Evolutionary conservation across 2,113 vertebrate genomes (phyloP), one percentile per base, ranked within the genome.

Genomic region (Tetraodon nigroviridis): DNA sequence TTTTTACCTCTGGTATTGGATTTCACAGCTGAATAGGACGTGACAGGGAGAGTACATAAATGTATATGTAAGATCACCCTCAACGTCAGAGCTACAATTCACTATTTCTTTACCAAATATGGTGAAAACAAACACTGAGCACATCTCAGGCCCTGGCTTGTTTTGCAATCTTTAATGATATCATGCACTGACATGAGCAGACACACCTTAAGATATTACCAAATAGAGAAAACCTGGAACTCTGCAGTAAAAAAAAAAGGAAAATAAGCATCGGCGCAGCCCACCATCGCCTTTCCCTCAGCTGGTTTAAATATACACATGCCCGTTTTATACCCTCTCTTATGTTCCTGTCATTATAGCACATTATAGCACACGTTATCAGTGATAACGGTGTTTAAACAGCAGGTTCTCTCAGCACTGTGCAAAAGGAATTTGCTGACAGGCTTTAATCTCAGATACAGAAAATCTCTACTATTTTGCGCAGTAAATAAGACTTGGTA

Each of bases 141-240:
- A 51, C 73, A 61, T 77, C 67, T 79, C 84, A 52, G 67, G 84
- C 62, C 75, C 47, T 72, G 56, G 75, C 86, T 79, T 81, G 84
- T 76, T 82, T 81, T 70, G 75, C 73, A 76, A 52, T 75, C 76
- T 11, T 21, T 55, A 48, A 59, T 78, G 69, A 78, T 75, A 78
- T 82, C 81, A 75, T 81, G 79, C 79, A 63, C 53, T 64, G 84
- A 82, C 86, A 78, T 42, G 86, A 84, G 76, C 58, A 49, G 84
- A 80, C 86, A 84, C 84, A 81, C 84, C 86, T 85, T 77, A 45
- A 8, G 59, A 20, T 78, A 67, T 75, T 76, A 64, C 66, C 55
- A 51, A 29, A 64, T 51, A 61, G 55, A 58, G 20, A 37, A 22
- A 74, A 57, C 56, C 59, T 53, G 65, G 27, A 61, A 50, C 61